A percentile compares a stretch with the other conserved stretches of the same genome.
Evolutionary conservation across 30 jellyfish, hydroid and myxozoan genomes (phyloP).

Genomic region (Aurelia aurita): DNA sequence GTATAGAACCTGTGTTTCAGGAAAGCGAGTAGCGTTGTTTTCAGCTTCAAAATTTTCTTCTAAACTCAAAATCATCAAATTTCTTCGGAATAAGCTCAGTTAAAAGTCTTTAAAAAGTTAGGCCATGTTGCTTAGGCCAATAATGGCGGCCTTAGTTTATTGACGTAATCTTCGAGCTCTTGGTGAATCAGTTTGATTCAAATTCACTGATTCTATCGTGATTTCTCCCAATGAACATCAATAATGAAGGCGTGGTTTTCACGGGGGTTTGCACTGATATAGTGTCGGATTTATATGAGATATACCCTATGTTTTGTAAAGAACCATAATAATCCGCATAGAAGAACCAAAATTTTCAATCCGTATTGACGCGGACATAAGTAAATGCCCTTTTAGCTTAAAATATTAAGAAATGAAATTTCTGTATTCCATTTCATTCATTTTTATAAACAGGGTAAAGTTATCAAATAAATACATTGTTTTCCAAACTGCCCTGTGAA

Average conservation of each 20-base stretch:
- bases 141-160: not conserved
- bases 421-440: not conserved
- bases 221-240: constrained; percentile 14
- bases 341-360: too few species aligned
- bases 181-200: constrained; percentile 1
- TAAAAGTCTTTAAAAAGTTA: not conserved
- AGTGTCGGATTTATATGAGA: too few species aligned
- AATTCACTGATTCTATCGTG: constrained; percentile 36
- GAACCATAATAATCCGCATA: too few species aligned
- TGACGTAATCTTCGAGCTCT: not conserved
- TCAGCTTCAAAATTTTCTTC: not conserved
- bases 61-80: not conserved
- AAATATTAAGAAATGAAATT: not conserved
- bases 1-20: constrained; percentile 75
- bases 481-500: not conserved
- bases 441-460: too few species aligned
- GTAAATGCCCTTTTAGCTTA: not conserved
- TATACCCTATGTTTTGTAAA: too few species aligned
- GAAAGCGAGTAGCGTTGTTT: constrained; percentile 63
- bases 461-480: too few species aligned
- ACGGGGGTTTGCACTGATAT: constrained; percentile 3
- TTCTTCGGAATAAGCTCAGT: too few species aligned
- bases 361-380: too few species aligned
- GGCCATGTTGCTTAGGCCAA: too few species aligned
- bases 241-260: constrained; percentile 13